These are phyloP conservation scores for Drosophila grimshawi DNA, from an alignment of 1,140 invertebrate genomes.

Conservation along the genomic window DNA sequence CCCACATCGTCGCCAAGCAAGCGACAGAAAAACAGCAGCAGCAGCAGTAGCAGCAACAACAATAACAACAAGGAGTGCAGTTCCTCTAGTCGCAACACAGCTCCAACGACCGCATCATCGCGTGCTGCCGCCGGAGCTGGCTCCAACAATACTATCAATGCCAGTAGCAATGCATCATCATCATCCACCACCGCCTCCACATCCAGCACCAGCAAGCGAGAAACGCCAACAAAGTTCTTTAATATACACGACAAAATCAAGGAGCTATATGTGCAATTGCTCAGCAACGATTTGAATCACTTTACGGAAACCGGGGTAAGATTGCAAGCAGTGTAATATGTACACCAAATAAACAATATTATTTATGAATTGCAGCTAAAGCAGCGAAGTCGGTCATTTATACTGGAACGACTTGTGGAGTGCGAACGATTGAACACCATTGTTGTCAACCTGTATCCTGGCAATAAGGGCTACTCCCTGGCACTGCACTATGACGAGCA, in stretches of 20 bases:
- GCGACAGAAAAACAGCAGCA: constrained; percentile 71
- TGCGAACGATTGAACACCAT: constrained; percentile 94
- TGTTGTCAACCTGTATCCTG: constrained; percentile 95
- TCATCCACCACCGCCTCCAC: constrained; percentile 1
- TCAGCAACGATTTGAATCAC: constrained; percentile 76
- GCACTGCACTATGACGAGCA: constrained; percentile 88
- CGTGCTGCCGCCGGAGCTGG: constrained; percentile 47
- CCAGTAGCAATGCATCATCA: constrained; percentile 26
- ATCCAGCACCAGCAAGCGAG: constrained; percentile 35
- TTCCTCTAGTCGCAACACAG: constrained; percentile 73
- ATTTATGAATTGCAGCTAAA: constrained; percentile 61
- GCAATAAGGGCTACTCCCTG: constrained; percentile 95
- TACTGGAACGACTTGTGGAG: constrained; percentile 93
- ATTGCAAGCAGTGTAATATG: neutral
- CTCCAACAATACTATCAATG: constrained; percentile 31
- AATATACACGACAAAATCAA: constrained; percentile 87
- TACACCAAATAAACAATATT: neutral
- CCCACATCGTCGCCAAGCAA: constrained; percentile 79
- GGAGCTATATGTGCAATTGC: constrained; percentile 85
- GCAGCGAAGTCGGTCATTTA: constrained; percentile 87
- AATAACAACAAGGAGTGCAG: constrained; percentile 63
- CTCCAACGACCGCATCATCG: constrained; percentile 53
- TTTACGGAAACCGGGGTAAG: constrained; percentile 81
- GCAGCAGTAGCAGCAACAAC: neutral
- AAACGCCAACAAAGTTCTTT: constrained; percentile 81